These are phyloP conservation scores for Dendropsophus ebraccatus DNA, from an alignment of 2,113 vertebrate genomes.

Conservation along the genomic window DNA sequence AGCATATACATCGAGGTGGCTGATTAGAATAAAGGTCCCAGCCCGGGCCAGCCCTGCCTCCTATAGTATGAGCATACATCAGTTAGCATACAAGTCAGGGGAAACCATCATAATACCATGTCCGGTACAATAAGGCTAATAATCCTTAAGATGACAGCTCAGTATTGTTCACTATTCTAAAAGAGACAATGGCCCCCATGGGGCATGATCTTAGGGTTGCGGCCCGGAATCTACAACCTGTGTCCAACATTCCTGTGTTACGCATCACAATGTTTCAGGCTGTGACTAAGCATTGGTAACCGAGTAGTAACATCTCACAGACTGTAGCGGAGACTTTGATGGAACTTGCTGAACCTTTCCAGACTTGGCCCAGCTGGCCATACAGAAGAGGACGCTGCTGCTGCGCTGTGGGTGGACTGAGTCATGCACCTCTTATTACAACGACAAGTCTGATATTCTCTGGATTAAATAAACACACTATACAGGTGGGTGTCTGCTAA, in stretches of 20 bases:
- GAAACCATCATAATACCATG: neutral
- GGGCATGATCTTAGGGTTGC: neutral
- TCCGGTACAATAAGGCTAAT: neutral
- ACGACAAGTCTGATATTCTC: neutral
- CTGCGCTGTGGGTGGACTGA: slow-evolving; percentile 22
- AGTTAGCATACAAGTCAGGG: neutral
- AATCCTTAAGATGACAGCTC: neutral
- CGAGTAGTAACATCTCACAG: neutral
- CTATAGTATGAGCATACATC: no score
- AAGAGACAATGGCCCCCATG: neutral
- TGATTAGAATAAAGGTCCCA: no score
- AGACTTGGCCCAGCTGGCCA: neutral
- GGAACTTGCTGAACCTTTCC: neutral
- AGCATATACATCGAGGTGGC: no score
- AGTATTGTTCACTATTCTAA: neutral
- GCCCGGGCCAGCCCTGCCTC: no score
- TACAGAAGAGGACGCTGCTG: neutral
- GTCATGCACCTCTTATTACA: neutral
- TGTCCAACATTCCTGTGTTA: neutral
- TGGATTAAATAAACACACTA: neutral
- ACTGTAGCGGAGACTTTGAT: neutral
- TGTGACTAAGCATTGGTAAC: neutral
- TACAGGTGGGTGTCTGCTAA: slow-evolving; percentile 21
- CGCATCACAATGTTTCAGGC: neutral
- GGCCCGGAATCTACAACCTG: neutral